Evolutionary conservation across 1,140 invertebrate species (phyloP).

Genomic region (Scaptodrosophila lebanonensis): DNA sequence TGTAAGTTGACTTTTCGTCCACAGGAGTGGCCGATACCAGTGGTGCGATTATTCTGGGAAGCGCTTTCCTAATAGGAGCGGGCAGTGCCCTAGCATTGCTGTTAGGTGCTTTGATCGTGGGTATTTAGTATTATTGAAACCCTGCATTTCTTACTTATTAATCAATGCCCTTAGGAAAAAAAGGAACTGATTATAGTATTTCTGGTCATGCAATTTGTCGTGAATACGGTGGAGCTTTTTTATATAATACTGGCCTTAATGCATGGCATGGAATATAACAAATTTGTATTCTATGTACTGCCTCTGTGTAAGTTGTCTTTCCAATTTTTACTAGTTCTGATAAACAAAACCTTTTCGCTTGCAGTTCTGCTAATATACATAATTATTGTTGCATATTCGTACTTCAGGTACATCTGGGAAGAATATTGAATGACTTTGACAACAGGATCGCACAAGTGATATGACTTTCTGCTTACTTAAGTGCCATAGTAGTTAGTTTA

Average conservation of each 20-base stretch:
- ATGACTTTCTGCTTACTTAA: too few relatives aligned
- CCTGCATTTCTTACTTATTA: background rate
- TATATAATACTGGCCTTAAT: constrained; percentile 13
- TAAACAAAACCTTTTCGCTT: background rate
- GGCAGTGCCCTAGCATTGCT: background rate
- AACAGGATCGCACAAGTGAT: too few relatives aligned
- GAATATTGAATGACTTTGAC: too few relatives aligned
- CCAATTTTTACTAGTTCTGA: too few relatives aligned
- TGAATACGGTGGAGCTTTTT: background rate
- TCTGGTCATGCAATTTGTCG: background rate
- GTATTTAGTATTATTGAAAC: background rate
- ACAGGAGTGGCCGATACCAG: too few relatives aligned
- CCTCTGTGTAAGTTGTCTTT: constrained; percentile 18
- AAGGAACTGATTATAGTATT: background rate
- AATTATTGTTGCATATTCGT: constrained; percentile 7
- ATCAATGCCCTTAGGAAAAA: background rate
- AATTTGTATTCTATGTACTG: background rate
- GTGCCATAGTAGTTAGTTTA: too few relatives aligned
- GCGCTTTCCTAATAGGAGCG: background rate
- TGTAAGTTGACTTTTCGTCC: too few relatives aligned
- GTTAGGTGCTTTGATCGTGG: constrained; percentile 3
- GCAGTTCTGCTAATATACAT: constrained; percentile 19
- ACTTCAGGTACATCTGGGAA: background rate
- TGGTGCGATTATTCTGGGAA: constrained; percentile 15
- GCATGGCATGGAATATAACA: constrained; percentile 1